Evolutionary conservation across 1,140 invertebrate species (phyloP).

Genomic region (Pteromalus puparum): DNA sequence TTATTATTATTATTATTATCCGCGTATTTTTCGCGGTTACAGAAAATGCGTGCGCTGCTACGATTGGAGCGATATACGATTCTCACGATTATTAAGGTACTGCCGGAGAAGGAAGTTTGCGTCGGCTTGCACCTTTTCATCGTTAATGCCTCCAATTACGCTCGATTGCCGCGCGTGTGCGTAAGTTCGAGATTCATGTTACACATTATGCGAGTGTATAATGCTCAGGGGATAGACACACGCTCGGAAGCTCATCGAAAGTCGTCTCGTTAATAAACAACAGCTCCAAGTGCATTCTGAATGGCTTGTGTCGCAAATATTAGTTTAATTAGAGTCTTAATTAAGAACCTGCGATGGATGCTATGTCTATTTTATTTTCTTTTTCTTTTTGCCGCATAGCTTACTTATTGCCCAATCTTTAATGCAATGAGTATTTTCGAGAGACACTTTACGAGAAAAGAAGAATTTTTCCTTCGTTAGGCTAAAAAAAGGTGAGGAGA

Average conservation of each 20-base stretch:
- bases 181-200: constrained; percentile 23
- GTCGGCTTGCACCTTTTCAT: constrained; percentile 17
- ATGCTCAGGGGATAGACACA: not conserved
- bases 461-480: too few species aligned
- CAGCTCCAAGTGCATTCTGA: not conserved
- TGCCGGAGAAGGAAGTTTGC: not conserved
- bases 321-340: constrained; percentile 24
- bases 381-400: too few species aligned
- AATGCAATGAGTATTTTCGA: not conserved
- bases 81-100: constrained; percentile 38
- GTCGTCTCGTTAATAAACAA: constrained; percentile 14
- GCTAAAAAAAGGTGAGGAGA: too few species aligned
- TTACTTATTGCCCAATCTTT: not conserved
- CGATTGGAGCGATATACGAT: not conserved
- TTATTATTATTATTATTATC: constrained; percentile 11
- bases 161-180: not conserved
- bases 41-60: not conserved
- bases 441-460: not conserved
- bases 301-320: not conserved
- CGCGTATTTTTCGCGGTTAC: not conserved
- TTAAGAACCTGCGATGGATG: not conserved
- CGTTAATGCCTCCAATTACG: constrained; percentile 23
- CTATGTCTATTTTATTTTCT: not conserved
- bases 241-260: constrained; percentile 13
- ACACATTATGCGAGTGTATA: constrained; percentile 13